Evolutionary conservation across 1,140 invertebrate species (phyloP).

Genomic region (Bombus affinis): DNA sequence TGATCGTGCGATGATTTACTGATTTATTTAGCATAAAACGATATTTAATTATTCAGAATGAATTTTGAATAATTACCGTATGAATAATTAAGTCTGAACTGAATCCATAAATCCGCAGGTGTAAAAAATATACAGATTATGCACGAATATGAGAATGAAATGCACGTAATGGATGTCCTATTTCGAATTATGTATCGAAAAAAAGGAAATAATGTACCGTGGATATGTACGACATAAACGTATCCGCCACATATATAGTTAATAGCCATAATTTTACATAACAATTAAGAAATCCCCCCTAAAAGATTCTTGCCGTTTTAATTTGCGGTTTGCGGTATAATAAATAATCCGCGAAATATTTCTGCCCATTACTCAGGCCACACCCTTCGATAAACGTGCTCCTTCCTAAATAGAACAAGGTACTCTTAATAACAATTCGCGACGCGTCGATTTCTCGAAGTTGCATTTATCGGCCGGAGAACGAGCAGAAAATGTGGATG

Average conservation of each 20-base stretch:
- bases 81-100: not conserved
- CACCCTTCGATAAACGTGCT: not conserved
- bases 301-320: not conserved
- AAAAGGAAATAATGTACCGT: not conserved
- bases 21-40: not conserved
- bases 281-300: too few relatives aligned
- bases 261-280: too few relatives aligned
- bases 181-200: not conserved
- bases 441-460: not conserved
- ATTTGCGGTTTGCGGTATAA: not conserved
- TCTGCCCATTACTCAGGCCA: not conserved
- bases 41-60: not conserved
- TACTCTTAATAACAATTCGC: not conserved
- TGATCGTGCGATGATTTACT: not conserved
- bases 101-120: not conserved
- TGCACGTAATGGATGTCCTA: not conserved
- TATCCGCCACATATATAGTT: too few relatives aligned
- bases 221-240: not conserved
- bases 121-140: not conserved
- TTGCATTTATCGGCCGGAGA: not conserved
- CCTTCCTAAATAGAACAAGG: too few relatives aligned
- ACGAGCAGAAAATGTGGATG: not conserved
- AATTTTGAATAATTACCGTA: not conserved
- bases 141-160: not conserved
- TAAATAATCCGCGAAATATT: not conserved